These are phyloP conservation scores for Achroia grisella DNA, from an alignment of 1,140 invertebrate species.

Conservation along the genomic window DNA sequence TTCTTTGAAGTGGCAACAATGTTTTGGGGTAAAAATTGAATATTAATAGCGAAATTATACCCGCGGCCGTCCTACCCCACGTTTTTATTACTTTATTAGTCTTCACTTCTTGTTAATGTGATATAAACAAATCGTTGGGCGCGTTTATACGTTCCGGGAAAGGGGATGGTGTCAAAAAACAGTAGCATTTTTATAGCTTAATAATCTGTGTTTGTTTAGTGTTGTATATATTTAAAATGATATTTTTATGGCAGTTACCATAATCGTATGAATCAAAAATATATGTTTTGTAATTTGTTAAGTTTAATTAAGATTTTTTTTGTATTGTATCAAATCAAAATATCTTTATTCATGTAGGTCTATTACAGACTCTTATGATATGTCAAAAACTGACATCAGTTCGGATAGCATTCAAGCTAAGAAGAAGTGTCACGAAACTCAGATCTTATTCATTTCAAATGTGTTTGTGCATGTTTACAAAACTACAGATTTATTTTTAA, in stretches of 20 bases:
- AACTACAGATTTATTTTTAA: too few relatives aligned
- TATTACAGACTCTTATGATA: too few relatives aligned
- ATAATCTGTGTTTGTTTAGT: slow-evolving; percentile 56
- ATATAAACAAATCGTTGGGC: slow-evolving; percentile 61
- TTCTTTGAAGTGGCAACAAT: slow-evolving; percentile 62
- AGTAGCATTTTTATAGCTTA: slow-evolving; percentile 67
- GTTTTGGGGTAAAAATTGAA: slow-evolving; percentile 66
- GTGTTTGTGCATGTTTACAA: too few relatives aligned
- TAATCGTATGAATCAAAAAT: too few relatives aligned
- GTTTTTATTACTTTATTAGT: slow-evolving; percentile 70
- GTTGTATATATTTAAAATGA: slow-evolving; percentile 37
- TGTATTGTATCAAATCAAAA: too few relatives aligned
- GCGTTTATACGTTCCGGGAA: slow-evolving; percentile 55
- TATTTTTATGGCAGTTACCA: slow-evolving; percentile 10
- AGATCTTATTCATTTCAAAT: too few relatives aligned
- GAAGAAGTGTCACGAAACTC: too few relatives aligned
- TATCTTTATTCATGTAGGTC: too few relatives aligned
- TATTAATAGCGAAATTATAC: slow-evolving; percentile 71
- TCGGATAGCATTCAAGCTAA: too few relatives aligned
- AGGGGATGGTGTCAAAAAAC: slow-evolving; percentile 62
- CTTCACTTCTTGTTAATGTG: slow-evolving; percentile 53
- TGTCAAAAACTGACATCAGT: too few relatives aligned
- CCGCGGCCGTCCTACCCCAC: slow-evolving; percentile 30
- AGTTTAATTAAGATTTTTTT: too few relatives aligned
- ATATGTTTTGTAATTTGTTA: too few relatives aligned